Percentiles rank a stretch among this genome's conserved stretches.
Evolutionary conservation across 2,113 vertebrate species (phyloP).

Genomic region (Malurus alboscapulatus): DNA sequence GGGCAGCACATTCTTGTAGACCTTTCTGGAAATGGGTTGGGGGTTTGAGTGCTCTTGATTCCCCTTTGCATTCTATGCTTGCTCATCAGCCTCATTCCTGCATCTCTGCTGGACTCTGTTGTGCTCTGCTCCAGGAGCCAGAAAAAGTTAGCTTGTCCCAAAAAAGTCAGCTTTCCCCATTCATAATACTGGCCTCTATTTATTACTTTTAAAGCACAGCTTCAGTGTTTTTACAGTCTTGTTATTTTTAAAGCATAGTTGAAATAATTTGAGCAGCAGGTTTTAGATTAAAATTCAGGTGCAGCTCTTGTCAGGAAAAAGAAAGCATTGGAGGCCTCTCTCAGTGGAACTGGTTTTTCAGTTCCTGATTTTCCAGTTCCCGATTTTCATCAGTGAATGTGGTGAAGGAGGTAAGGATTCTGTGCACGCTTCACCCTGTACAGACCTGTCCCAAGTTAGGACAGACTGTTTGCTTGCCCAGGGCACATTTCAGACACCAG

Average conservation of each 20-base stretch:
- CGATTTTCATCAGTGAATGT: background rate
- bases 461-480: background rate
- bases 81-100: background rate
- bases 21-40: background rate
- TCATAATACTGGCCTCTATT: background rate
- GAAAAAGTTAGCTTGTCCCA: background rate
- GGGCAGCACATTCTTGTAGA: background rate
- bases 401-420: background rate
- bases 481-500: fast-evolving
- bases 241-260: background rate
- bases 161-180: background rate
- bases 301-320: background rate
- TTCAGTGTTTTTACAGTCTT: background rate
- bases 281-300: background rate
- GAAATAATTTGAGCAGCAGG: background rate
- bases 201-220: background rate
- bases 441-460: background rate
- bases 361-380: background rate
- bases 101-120: background rate
- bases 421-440: background rate
- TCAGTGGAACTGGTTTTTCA: background rate
- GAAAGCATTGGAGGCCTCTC: background rate
- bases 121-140: background rate
- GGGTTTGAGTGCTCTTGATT: background rate
- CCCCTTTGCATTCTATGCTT: background rate